phyloP scores from a whole-genome alignment of 2,888 invertebrate species.

The Eupithecia exiguata region DNA sequence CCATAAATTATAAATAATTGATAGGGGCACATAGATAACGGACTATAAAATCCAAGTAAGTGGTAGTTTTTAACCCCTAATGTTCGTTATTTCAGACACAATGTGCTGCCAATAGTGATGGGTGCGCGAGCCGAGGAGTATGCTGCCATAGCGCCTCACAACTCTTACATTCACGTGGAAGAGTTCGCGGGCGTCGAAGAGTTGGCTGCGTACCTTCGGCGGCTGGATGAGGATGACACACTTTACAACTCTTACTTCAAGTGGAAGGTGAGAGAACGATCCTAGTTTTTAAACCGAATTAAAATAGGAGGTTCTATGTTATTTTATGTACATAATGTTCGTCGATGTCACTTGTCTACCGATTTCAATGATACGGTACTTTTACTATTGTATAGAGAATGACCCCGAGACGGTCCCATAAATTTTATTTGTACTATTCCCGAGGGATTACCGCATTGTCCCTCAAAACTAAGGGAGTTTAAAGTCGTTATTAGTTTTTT shows the following conservation, averaged over 20 bases:
- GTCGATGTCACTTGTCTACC: too few species aligned
- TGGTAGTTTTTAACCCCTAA: background rate
- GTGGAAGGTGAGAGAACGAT: conserved; percentile 86
- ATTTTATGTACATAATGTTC: too few species aligned
- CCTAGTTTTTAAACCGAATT: background rate
- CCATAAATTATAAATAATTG: background rate
- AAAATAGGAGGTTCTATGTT: too few species aligned
- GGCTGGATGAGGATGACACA: conserved; percentile 93
- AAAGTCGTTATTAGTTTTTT: too few species aligned
- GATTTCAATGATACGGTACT: too few species aligned
- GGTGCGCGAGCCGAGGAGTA: conserved; percentile 97
- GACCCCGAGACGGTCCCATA: background rate
- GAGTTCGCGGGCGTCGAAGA: conserved; percentile 95
- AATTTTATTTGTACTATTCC: background rate
- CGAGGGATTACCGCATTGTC: too few species aligned
- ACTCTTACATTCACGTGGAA: conserved; percentile 97
- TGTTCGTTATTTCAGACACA: conserved; percentile 68
- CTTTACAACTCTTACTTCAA: conserved; percentile 97
- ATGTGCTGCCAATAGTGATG: conserved; percentile 97
- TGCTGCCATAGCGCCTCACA: conserved; percentile 92
- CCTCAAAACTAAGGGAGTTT: too few species aligned
- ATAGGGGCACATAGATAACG: too few species aligned
- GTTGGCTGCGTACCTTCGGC: conserved; percentile 92
- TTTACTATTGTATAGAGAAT: background rate
- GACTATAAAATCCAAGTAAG: too few species aligned